Evolutionary conservation across 2,888 invertebrate species (phyloP).

Genomic region (Bugulina stolonifera): DNA sequence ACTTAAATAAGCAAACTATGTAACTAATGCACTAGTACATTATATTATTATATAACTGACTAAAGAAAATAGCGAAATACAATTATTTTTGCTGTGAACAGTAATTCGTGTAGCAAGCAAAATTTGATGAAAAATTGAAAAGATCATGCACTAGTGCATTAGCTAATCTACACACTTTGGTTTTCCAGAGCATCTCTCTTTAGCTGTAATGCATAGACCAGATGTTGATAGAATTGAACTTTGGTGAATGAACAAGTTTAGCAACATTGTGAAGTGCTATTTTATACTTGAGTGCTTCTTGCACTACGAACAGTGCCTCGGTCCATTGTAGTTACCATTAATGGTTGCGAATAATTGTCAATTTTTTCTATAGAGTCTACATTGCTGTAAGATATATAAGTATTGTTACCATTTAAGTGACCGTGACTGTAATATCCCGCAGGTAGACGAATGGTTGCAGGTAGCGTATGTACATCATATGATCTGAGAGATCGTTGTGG

Average conservation of each 20-base stretch:
- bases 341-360: background rate
- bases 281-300: conserved; percentile 5
- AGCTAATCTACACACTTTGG: too few relatives aligned
- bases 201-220: too few relatives aligned
- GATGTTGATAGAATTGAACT: too few relatives aligned
- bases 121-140: background rate
- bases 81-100: too few relatives aligned
- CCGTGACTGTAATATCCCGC: conserved; percentile 13
- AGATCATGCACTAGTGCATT: background rate
- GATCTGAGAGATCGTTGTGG: background rate
- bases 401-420: background rate
- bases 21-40: too few relatives aligned
- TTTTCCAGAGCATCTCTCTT: too few relatives aligned
- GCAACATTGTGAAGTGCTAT: too few relatives aligned
- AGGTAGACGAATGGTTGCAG: background rate
- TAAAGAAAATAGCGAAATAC: too few relatives aligned
- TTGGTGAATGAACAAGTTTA: too few relatives aligned
- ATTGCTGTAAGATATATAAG: conserved; percentile 10
- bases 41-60: too few relatives aligned
- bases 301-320: background rate
- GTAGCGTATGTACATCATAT: background rate
- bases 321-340: background rate
- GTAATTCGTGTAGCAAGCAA: too few relatives aligned
- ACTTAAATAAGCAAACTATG: too few relatives aligned
- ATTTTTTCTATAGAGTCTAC: conserved; percentile 3